These are phyloP conservation scores for Cheilosia urbana DNA, from an alignment of 2,888 invertebrate species.

Conservation along the genomic window DNA sequence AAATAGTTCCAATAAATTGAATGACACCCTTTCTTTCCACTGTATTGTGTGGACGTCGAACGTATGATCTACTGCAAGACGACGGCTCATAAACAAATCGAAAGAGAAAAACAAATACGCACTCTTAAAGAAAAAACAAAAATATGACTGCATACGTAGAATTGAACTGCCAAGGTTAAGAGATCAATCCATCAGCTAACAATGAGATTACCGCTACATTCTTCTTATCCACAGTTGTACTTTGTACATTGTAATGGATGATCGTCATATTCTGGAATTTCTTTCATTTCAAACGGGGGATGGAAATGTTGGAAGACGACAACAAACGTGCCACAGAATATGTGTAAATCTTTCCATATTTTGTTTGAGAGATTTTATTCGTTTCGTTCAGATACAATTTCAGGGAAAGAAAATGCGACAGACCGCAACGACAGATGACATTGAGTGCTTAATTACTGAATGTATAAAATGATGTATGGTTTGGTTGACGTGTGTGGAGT, in stretches of 20 bases:
- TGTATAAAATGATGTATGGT: conserved; percentile 49
- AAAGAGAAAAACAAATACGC: conserved; percentile 38
- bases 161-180: conserved; percentile 70
- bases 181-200: conserved; percentile 70
- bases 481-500: conserved; percentile 39
- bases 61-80: conserved; percentile 13
- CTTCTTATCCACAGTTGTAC: conserved; percentile 17
- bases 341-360: conserved; percentile 28
- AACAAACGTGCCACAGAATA: conserved; percentile 26
- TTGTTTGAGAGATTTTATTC: conserved; percentile 22
- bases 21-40: conserved; percentile 40
- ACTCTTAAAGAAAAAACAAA: conserved; percentile 16
- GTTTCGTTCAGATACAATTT: conserved; percentile 57
- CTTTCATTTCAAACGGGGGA: conserved; percentile 8
- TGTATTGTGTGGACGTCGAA: not conserved
- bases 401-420: conserved; percentile 71
- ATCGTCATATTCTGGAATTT: conserved; percentile 57
- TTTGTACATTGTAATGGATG: conserved; percentile 55
- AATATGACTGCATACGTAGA: conserved; percentile 23
- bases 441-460: conserved; percentile 73
- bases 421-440: conserved; percentile 72
- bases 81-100: conserved; percentile 4
- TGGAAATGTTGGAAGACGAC: conserved; percentile 33
- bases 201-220: conserved; percentile 69
- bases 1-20: conserved; percentile 35